phyloP scores from a whole-genome alignment of 2,797 vertebrate genomes.

The Presbytis comata region DNA sequence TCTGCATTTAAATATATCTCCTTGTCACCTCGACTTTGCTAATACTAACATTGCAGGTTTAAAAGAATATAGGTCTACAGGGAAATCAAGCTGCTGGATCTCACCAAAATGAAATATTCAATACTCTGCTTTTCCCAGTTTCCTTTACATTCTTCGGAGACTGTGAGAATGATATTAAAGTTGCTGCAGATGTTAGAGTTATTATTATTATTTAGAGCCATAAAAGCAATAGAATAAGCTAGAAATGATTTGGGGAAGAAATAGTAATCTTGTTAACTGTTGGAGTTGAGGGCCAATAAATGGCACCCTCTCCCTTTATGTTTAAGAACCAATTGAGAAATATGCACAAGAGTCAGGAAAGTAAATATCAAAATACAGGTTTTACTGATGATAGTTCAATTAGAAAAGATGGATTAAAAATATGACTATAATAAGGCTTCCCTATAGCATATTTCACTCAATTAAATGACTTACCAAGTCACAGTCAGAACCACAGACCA shows the following conservation, averaged over 20 bases:
- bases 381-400: not conserved
- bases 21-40: constrained; percentile 22
- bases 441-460: not conserved
- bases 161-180: constrained; percentile 18
- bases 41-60: constrained; percentile 36
- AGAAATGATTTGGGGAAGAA: constrained; percentile 8
- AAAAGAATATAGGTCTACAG: constrained; percentile 62
- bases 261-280: not conserved
- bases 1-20: constrained; percentile 32
- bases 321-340: not conserved
- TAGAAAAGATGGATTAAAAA: not conserved
- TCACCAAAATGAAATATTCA: constrained; percentile 67
- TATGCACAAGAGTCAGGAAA: not conserved
- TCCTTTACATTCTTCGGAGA: constrained; percentile 46
- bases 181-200: not conserved
- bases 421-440: not conserved
- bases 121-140: constrained; percentile 27
- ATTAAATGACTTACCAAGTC: not conserved
- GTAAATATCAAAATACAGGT: not conserved
- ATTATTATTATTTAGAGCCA: not conserved
- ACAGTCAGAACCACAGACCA: not conserved
- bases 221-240: not conserved
- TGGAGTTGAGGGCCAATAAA: not conserved
- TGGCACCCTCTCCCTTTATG: not conserved
- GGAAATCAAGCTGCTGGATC: constrained; percentile 62